Evolutionary conservation across 2,888 invertebrate species (phyloP), one percentile per base, ranked within the genome.

Genomic region (Sthenelais limicola): DNA sequence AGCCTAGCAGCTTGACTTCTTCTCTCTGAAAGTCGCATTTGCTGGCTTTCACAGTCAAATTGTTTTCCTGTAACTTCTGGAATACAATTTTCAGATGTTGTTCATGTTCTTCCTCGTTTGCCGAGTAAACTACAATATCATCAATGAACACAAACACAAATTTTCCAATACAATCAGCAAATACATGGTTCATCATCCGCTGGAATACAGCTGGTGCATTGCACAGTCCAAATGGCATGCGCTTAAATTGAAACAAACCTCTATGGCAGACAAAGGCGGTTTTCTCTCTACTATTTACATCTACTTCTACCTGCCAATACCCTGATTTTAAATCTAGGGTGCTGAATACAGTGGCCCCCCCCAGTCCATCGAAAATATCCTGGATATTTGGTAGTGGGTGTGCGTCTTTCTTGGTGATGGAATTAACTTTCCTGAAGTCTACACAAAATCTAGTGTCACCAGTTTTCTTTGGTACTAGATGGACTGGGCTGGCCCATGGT

Each of bases 221-320:
- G 0, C 58, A 47, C 15, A 75, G 33, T 4, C 74, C 72, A 48
- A 75, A 75, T 5, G 56, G 75, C 48, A 73, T 38, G 18, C 73
- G 18, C 0, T 69, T 73, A 43, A 71, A 78, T 38, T 68, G 68
- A 73, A 47, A 80, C 21, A 67, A n/a, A 2, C 77, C 78, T 47
- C 62, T 68, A 12, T 73, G 76, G 4, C 73, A 74, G 5, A 74
- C 76, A 49, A 79, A 78, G 1, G 75, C 73, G 12, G 75, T 74
- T 7, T 76, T 68, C 5, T 56, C 67, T 3, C 54, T 51, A 28
- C 38, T 30, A 54, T 76, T 72, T 9, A 38, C 26, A 24, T 38
- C 3, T n/a, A 78, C 38, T 18, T 66, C 52, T 28, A 80, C 73
- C 62, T 80, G 79, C 74, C 76, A 78, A 54, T 74, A 80, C 5